Percentiles rank a stretch among this genome's conserved stretches.
Evolutionary conservation across 2,797 vertebrate genomes (phyloP).

Genomic region (Hemitrygon akajei): DNA sequence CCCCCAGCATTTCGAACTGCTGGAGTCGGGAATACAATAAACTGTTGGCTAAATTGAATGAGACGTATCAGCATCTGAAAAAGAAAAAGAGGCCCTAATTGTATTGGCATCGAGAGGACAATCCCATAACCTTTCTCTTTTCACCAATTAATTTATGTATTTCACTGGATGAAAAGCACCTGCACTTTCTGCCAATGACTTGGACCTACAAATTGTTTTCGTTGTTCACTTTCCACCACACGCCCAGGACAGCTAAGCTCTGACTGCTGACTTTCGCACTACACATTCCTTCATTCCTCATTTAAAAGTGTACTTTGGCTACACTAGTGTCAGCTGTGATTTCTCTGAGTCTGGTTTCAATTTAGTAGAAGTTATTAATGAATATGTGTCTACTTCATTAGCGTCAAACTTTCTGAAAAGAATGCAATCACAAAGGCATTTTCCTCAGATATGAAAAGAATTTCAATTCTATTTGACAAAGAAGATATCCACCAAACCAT

Average conservation of each 20-base stretch:
- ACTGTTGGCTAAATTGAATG: not conserved
- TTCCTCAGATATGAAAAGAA: not conserved
- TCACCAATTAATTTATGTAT: too few species aligned
- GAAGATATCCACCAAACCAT: not conserved
- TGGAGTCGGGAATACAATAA: not conserved
- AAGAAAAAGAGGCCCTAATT: not conserved
- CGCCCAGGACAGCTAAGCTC: not conserved
- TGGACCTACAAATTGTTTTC: not conserved
- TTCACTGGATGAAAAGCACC: not conserved
- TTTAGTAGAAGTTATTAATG: not conserved
- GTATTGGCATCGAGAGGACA: not conserved
- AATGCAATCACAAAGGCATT: not conserved
- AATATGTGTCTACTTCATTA: not conserved
- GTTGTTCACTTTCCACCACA: not conserved
- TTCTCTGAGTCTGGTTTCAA: not conserved
- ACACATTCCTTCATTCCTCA: too few species aligned
- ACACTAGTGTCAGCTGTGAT: not conserved
- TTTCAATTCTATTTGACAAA: not conserved
- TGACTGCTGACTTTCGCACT: too few species aligned
- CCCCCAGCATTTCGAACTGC: not conserved
- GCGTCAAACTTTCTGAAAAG: not conserved
- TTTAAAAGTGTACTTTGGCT: not conserved
- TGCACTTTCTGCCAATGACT: not conserved
- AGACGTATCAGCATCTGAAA: not conserved
- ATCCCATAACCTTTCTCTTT: not conserved